Conservation (phyloP, 2,888 invertebrate genomes). For the Napeogenes inachia region DNA sequence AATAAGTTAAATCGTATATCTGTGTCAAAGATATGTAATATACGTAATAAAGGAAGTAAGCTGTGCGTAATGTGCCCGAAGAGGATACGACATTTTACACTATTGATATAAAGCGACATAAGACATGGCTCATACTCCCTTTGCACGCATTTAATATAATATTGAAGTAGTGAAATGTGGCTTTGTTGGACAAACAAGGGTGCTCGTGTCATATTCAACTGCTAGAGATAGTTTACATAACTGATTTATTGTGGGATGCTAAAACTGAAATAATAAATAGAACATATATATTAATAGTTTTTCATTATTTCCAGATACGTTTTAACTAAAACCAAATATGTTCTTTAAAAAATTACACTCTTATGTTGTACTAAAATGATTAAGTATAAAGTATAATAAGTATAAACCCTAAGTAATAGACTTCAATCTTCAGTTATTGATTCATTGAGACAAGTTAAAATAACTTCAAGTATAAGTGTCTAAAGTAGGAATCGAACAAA, state of each 20-base stretch:
- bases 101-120: slow-evolving; percentile 20
- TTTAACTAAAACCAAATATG: no score
- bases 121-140: slow-evolving; percentile 15
- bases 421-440: not conserved
- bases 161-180: slow-evolving; percentile 19
- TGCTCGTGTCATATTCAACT: slow-evolving; percentile 8
- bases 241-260: no score
- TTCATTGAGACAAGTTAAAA: not conserved
- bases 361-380: no score
- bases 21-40: slow-evolving; percentile 6
- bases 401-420: no score
- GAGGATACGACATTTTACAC: slow-evolving; percentile 15
- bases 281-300: no score
- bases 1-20: slow-evolving; percentile 1
- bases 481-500: slow-evolving; percentile 47
- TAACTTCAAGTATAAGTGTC: slow-evolving; percentile 33
- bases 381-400: no score
- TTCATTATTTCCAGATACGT: no score
- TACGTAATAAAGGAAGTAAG: slow-evolving; percentile 6
- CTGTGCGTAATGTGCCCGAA: slow-evolving; percentile 8
- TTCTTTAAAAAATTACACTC: no score
- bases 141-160: slow-evolving; percentile 20
- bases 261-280: no score
- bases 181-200: slow-evolving; percentile 17
- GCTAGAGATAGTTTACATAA: slow-evolving; percentile 25